Percentiles rank a stretch among this genome's conserved stretches.
These are phyloP conservation scores for Leptosomus discolor DNA, from an alignment of 2,113 vertebrate genomes.

Conservation along the genomic window DNA sequence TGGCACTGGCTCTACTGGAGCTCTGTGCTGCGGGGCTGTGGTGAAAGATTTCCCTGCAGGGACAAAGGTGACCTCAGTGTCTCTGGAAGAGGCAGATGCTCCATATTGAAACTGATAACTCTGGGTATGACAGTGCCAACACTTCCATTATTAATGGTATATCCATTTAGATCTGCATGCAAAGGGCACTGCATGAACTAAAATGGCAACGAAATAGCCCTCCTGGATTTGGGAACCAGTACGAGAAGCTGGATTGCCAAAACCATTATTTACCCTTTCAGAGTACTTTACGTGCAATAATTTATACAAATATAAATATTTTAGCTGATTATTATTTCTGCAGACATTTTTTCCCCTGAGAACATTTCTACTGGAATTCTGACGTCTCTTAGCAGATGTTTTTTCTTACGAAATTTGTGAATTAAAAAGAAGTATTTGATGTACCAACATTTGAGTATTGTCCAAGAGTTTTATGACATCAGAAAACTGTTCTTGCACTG, in stretches of 20 bases:
- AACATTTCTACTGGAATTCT: not conserved
- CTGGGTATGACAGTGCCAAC: not conserved
- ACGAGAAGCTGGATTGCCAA: not conserved
- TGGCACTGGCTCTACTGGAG: not conserved
- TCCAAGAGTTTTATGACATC: not conserved
- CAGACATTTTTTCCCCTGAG: not conserved
- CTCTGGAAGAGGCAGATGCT: not conserved
- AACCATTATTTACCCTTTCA: not conserved
- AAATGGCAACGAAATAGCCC: not conserved
- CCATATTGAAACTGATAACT: not conserved
- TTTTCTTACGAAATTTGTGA: not conserved
- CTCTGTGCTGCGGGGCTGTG: not conserved
- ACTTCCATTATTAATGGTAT: not conserved
- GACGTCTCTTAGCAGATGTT: not conserved
- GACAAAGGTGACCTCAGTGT: not conserved
- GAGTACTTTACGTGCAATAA: not conserved
- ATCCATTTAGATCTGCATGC: not conserved
- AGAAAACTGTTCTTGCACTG: not conserved
- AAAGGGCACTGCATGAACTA: not conserved
- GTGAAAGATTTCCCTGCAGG: not conserved
- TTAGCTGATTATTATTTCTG: not conserved
- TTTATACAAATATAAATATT: not conserved
- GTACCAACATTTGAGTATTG: not conserved
- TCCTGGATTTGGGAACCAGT: not conserved
- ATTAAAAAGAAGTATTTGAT: not conserved